Conservation (phyloP, 2,888 invertebrate genomes). For the Diaperis boleti region DNA sequence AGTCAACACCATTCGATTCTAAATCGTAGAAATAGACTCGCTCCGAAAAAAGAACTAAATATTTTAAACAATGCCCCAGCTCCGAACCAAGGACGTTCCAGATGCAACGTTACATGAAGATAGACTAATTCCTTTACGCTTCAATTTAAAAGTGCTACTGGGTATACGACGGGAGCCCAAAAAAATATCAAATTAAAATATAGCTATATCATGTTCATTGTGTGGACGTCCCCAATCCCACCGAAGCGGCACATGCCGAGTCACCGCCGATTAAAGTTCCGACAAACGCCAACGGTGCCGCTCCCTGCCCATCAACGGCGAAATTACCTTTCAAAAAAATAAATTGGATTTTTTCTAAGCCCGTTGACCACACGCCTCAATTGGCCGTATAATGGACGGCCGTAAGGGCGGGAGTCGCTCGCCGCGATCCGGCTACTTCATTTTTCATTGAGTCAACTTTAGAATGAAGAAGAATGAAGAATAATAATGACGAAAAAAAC, state of each 20-base stretch:
- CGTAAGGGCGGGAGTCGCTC: slow-evolving; percentile 45
- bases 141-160: slow-evolving; percentile 64
- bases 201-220: slow-evolving; percentile 60
- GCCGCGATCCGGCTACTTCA: slow-evolving; percentile 57
- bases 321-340: slow-evolving; percentile 56
- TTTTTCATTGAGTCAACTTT: slow-evolving; percentile 62
- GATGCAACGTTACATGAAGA: slow-evolving; percentile 51
- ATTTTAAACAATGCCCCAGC: slow-evolving; percentile 24
- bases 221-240: slow-evolving; percentile 13
- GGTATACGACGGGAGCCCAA: slow-evolving; percentile 53
- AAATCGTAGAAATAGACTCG: not conserved
- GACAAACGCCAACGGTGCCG: slow-evolving; percentile 36
- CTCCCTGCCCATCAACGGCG: slow-evolving; percentile 39
- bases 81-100: slow-evolving; percentile 32
- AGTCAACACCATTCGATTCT: not conserved
- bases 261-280: not conserved
- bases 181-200: slow-evolving; percentile 65
- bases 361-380: slow-evolving; percentile 47
- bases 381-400: slow-evolving; percentile 40
- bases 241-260: slow-evolving; percentile 28
- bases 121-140: slow-evolving; percentile 62
- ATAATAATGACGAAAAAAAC: slow-evolving; percentile 45
- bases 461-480: slow-evolving; percentile 53
- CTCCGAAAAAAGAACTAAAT: slow-evolving; percentile 9
- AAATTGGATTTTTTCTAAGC: slow-evolving; percentile 62